A percentile compares a stretch with the other conserved stretches of the same genome.
Evolutionary conservation across 2,888 invertebrate species (phyloP).

Genomic region (Eilema griseolum): DNA sequence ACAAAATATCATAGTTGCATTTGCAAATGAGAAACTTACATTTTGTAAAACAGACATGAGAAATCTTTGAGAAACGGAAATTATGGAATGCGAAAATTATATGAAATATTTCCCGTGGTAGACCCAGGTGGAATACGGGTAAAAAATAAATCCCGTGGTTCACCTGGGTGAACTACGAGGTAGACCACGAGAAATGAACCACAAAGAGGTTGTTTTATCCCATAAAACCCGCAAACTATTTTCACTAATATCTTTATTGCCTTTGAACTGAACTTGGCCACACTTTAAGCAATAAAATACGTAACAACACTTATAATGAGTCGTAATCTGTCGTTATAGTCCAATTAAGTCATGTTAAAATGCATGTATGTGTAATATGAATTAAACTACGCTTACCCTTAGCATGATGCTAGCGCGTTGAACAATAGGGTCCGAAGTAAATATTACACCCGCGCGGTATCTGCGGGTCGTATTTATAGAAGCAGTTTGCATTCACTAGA

Average conservation of each 20-base stretch:
- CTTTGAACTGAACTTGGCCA: not conserved
- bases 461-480: slow-evolving; percentile 75
- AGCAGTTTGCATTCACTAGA: slow-evolving; percentile 73
- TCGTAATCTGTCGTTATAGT: not conserved
- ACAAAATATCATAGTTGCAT: no score
- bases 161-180: no score
- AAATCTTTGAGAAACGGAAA: no score
- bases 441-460: slow-evolving; percentile 58
- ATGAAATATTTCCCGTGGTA: no score
- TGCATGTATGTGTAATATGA: slow-evolving; percentile 14
- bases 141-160: no score
- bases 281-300: slow-evolving; percentile 1
- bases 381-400: slow-evolving; percentile 62
- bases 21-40: no score
- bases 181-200: no score
- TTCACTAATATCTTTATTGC: not conserved
- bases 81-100: no score
- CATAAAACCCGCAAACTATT: not conserved
- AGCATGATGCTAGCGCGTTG: slow-evolving; percentile 65
- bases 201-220: no score
- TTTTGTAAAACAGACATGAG: no score
- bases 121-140: no score
- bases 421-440: slow-evolving; percentile 67
- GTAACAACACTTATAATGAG: not conserved
- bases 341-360: not conserved